Conservation (phyloP, 2,797 vertebrate genomes). For the Centropyge bicolor region DNA sequence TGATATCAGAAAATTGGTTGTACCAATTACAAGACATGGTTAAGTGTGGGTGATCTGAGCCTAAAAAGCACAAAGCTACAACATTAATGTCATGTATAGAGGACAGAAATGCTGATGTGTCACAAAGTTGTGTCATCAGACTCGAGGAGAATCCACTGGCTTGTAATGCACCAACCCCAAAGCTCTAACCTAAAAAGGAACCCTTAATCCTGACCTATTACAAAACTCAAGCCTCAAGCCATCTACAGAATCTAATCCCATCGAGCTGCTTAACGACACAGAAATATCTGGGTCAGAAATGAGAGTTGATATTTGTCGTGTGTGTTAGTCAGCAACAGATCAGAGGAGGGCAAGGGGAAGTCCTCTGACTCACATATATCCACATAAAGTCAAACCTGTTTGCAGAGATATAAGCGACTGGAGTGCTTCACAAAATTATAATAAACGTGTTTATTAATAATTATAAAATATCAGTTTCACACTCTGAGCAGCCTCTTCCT, state of each 20-base stretch:
- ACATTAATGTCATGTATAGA: not conserved
- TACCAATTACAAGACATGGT: constrained; percentile 24
- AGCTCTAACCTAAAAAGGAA: constrained; percentile 38
- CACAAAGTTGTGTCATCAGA: constrained; percentile 7
- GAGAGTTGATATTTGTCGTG: constrained; percentile 25
- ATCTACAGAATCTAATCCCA: constrained; percentile 37
- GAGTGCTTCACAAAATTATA: not conserved
- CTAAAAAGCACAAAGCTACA: not conserved
- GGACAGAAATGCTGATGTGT: not conserved
- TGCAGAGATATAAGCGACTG: not conserved
- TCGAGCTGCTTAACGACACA: constrained; percentile 24
- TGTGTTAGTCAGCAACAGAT: constrained; percentile 33
- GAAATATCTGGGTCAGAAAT: constrained; percentile 37
- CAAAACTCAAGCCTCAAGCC: constrained; percentile 45
- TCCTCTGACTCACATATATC: not conserved
- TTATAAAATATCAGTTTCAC: not conserved
- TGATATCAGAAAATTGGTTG: not conserved
- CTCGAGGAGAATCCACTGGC: constrained; percentile 10
- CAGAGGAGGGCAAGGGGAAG: constrained; percentile 6
- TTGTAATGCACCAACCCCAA: not conserved
- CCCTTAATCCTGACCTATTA: constrained; percentile 40
- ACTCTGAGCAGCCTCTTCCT: not conserved
- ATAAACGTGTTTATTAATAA: not conserved
- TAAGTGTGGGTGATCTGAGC: constrained; percentile 20
- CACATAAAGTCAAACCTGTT: not conserved